Base-by-base conservation (phyloP, 2,113 vertebrate genomes). In the Rhadina sibilatrix region DNA sequence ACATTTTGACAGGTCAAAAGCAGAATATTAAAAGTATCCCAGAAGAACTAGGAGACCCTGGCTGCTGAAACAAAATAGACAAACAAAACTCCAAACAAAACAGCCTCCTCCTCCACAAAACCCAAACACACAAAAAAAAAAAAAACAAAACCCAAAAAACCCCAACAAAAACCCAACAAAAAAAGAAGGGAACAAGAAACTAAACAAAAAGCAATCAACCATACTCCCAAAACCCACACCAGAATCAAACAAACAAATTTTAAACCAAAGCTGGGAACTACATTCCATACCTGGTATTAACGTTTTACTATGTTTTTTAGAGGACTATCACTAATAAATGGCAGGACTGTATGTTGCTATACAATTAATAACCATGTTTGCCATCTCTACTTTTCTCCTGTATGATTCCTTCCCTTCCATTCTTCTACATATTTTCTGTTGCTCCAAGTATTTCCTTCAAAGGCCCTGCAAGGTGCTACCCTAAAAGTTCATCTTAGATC, bases 51-150 rank as follows among this genome's bases (percentile, higher is more conserved):
- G 7, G 4, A 76, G 15, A 80, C 5, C 6, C 17, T 76, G 33
- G 54, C 66, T 30, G 31, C 24, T 61, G 15, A 66, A 78, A 40
- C 4, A n/a, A 79, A 66, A 22, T 30, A 21, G 31, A 56, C 6
- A n/a, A 56, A 33, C 25, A 31, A 44, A 61, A 17, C 12, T 9
- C 5, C 23, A n/a, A 50, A 57, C 14, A 33, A 28, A 33, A 37
- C 31, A 33, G 7, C 5, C 5, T 2, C 5, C 4, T 5, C 3
- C 37, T 5, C 4, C 11, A 12, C 23, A 22, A 33, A 38, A 31
- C 8, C 10, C 20, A 19, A n/a, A 40, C 20, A 22, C 40, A 40
- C 38, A 38, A 9, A 38, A 9, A 38, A 10, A 68, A 44, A 84
- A 47, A 5, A 56, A 56, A 9, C 3, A 70, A 59, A 44, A 24